Conservation (phyloP, 2,888 invertebrate genomes). For the Epistrophe eligans region DNA sequence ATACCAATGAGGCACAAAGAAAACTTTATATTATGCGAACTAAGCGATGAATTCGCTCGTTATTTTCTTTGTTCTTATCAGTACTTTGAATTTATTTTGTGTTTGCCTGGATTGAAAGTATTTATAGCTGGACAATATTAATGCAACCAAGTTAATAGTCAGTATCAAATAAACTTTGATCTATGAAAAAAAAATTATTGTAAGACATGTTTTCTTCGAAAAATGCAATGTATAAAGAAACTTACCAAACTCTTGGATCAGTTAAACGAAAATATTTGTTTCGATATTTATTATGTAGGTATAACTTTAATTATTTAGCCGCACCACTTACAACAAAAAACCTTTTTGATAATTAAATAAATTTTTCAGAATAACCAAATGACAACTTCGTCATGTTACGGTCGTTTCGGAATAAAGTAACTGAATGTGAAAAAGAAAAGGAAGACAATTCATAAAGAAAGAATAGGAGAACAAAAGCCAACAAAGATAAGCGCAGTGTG, state of each 20-base stretch:
- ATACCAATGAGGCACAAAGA: constrained; percentile 19
- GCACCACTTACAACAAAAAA: neutral
- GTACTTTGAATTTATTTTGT: constrained; percentile 12
- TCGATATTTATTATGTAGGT: neutral
- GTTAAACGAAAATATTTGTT: neutral
- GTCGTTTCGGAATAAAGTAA: constrained; percentile 1
- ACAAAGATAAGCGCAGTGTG: neutral
- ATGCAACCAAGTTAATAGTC: neutral
- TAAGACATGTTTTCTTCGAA: neutral
- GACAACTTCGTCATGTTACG: neutral
- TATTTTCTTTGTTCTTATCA: constrained; percentile 34
- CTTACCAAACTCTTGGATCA: constrained; percentile 4
- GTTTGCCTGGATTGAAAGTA: neutral
- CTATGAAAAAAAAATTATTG: neutral
- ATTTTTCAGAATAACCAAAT: constrained; percentile 12
- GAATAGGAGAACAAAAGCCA: neutral
- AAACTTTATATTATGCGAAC: constrained; percentile 10
- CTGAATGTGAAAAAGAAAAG: neutral
- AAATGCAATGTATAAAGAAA: neutral
- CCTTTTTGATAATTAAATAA: neutral
- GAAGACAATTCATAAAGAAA: neutral
- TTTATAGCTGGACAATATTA: neutral
- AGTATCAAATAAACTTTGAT: neutral
- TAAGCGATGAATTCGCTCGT: constrained; percentile 2
- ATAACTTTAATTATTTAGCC: neutral